Evolutionary conservation across 2,797 vertebrate species (phyloP).

Genomic region (Rhynchotus rufescens): DNA sequence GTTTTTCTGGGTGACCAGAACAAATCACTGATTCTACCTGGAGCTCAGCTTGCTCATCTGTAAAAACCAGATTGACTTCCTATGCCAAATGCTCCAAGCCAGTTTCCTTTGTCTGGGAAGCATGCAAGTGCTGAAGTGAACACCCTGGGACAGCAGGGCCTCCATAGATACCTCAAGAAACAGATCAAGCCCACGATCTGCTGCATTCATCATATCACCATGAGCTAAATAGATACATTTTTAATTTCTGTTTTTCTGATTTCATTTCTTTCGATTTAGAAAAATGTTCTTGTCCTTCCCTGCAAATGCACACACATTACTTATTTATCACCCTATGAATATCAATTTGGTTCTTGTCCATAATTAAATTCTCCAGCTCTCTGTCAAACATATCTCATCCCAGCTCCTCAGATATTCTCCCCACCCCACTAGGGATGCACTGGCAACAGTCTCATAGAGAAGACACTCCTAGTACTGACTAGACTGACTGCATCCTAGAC

Average conservation of each 20-base stretch:
- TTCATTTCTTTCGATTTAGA: slow-evolving; percentile 63
- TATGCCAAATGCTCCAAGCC: background rate
- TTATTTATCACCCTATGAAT: slow-evolving; percentile 68
- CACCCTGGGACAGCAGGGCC: no score
- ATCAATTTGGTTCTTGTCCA: slow-evolving; percentile 63
- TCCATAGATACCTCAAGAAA: background rate
- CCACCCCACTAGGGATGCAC: rapidly evolving
- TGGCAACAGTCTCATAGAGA: background rate
- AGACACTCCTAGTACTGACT: no score
- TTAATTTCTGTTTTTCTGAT: slow-evolving; percentile 70
- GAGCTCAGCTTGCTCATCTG: background rate
- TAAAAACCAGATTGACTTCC: background rate
- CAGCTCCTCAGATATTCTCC: background rate
- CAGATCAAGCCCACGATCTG: background rate
- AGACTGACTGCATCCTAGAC: no score
- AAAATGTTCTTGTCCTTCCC: slow-evolving; percentile 54
- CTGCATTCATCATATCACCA: background rate
- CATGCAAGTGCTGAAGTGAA: background rate
- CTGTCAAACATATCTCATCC: background rate
- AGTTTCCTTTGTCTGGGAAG: background rate
- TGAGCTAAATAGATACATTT: slow-evolving; percentile 46
- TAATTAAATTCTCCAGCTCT: slow-evolving; percentile 54
- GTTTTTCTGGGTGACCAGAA: background rate
- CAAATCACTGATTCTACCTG: background rate
- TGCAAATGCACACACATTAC: slow-evolving; percentile 54